These are phyloP conservation scores for Spermophilus dauricus DNA, from an alignment of 2,113 vertebrate genomes.

Conservation along the genomic window DNA sequence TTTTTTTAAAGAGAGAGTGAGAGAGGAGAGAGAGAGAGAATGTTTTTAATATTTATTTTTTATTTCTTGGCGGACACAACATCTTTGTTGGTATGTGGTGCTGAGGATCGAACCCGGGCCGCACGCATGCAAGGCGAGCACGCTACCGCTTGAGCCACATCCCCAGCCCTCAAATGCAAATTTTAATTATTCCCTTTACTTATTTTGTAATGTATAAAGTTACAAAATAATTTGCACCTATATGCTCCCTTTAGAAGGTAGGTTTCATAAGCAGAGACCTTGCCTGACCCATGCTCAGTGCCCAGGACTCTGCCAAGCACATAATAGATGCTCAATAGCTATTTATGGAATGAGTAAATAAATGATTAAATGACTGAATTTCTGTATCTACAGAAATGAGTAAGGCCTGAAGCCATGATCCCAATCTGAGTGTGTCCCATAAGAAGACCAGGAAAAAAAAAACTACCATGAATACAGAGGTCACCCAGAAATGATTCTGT, in stretches of 20 bases:
- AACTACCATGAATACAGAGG: background rate
- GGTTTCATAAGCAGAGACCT: background rate
- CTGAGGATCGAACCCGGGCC: too few species aligned
- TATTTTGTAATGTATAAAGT: background rate
- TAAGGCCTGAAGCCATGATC: background rate
- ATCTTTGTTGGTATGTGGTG: too few species aligned
- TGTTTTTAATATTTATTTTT: too few species aligned
- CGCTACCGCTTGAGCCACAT: too few species aligned
- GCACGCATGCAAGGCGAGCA: too few species aligned
- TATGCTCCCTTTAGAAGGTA: background rate
- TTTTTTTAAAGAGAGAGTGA: too few species aligned
- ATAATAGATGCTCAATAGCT: background rate
- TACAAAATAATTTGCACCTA: background rate
- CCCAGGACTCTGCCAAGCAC: background rate
- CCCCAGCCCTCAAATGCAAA: rapidly evolving
- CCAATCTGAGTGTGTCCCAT: background rate
- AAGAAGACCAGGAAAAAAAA: background rate
- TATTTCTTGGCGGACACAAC: too few species aligned
- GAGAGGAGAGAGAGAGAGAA: too few species aligned
- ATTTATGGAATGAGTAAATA: background rate
- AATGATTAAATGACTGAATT: background rate
- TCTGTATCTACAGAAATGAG: background rate
- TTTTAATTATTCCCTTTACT: background rate
- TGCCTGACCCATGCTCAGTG: background rate
- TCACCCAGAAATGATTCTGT: background rate